Base-by-base conservation (phyloP, 1,140 invertebrate genomes). In the Musca domestica region DNA sequence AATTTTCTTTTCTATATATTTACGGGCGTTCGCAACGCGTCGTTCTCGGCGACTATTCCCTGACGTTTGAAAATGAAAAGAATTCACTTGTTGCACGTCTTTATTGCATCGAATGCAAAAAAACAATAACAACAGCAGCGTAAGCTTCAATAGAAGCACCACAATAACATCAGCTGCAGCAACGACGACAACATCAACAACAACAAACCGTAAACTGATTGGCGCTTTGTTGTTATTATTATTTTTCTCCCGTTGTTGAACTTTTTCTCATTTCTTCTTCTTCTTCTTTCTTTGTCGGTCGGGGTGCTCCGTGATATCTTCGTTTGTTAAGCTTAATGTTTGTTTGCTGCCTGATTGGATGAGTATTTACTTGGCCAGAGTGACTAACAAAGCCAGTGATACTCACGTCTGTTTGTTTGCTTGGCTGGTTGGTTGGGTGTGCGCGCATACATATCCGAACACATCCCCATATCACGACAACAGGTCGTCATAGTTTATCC, bases 31-130 rank as follows among this genome's bases (percentile, higher is more conserved):
- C 19, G 12, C 23, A 7, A 17, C 51, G 23, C 51, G 34, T 41
- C 34, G 6, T 41, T 2, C 5, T 10, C 10, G 6, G 34, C 12
- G 34, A 41, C 34, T 41, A 41, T 41, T 41, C 34, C 34, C 34
- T 41, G 34, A 41, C 34, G 34, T 41, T 41, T 41, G 10, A 41
- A 52, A 52, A 52, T 23, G 19, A 23, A 52, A 22, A 23, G 23
- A 52, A 20, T 49, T 49, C 64, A 65, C 41, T 65, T 51, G 64
- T 51, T 49, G 64, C 56, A 65, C 64, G 64, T 65, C 64, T 65
- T 65, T 27, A 65, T 65, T 51, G 64, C 64, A 65, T 46, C 41
- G 41, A 48, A 65, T 48, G 64, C 64, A 65, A 65, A 65, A n/a
- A 41, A 7, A 10, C 34, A 41, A 41, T 41, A 41, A 41, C 34